These are phyloP conservation scores for Synanthedon vespiformis DNA, from an alignment of 2,888 invertebrate genomes.

Conservation along the genomic window DNA sequence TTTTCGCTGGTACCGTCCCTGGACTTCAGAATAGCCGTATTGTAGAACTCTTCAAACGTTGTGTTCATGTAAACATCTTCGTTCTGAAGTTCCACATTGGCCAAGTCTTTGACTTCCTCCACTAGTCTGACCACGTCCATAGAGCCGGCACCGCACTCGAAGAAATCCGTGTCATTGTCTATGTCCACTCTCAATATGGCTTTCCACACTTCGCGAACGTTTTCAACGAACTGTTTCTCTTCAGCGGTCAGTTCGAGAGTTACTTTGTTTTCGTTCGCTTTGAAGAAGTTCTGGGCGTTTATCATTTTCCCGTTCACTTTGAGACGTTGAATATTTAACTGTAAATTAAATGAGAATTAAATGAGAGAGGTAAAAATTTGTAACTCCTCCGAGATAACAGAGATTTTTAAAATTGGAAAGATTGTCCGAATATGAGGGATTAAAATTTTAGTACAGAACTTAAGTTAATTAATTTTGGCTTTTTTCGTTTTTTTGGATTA, in stretches of 20 bases:
- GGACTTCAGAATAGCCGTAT: constrained; percentile 73
- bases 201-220: constrained; percentile 81
- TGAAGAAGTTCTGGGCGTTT: constrained; percentile 82
- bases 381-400: too few species aligned
- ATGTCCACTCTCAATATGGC: constrained; percentile 83
- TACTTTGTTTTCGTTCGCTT: constrained; percentile 67
- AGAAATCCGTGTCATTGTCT: constrained; percentile 89
- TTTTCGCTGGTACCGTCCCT: constrained; percentile 71
- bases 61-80: constrained; percentile 95
- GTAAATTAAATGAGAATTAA: constrained; percentile 12
- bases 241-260: constrained; percentile 77
- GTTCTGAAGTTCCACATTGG: constrained; percentile 82
- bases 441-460: too few species aligned
- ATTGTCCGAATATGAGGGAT: too few species aligned
- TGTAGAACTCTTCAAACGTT: constrained; percentile 84
- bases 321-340: constrained; percentile 83
- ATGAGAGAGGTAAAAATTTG: constrained; percentile 6
- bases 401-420: too few species aligned
- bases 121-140: constrained; percentile 96
- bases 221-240: constrained; percentile 77
- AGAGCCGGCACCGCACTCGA: constrained; percentile 94
- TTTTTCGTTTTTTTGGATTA: too few species aligned
- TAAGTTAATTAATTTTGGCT: too few species aligned
- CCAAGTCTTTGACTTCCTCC: constrained; percentile 90
- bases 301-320: constrained; percentile 86